Base-by-base conservation (phyloP, 2,888 invertebrate genomes). In the Ommatoiulus sabulosus region DNA sequence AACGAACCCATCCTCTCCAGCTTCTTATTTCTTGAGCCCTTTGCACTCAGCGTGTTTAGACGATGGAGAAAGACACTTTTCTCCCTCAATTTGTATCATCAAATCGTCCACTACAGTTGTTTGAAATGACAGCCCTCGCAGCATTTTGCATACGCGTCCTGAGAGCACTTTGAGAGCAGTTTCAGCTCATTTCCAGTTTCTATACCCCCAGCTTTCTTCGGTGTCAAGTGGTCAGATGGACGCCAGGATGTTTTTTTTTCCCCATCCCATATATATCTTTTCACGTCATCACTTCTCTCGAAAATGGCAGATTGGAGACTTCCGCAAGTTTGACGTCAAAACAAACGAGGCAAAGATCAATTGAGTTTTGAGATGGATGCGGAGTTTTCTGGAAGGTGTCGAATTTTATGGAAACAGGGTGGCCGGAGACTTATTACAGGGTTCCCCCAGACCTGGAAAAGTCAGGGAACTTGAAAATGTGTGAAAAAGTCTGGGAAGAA, bases 61-160 rank as follows among this genome's bases (percentile, higher is more conserved):
- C n/a, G 63, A 10, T 15, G 10, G 10, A 15, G 10, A 63, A 20
- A 63, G 8, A 72, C n/a, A 72, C 72, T 8, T 72, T 72, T n/a
- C 24, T 72, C 72, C 72, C 72, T 72, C 72, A 72, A 72, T 72
- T 72, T 20, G 72, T 72, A 72, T 3, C 72, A 72, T 72, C 72
- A 20, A 72, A 72, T 72, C 72, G 72, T 72, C 72, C 72, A 72
- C 72, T 72, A 72, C 72, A 72, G 72, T 72, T 20, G 24, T n/a
- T 72, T 24, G 72, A 72, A 72, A 24, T 24, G 8, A 20, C 20
- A 72, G 20, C 6, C n/a, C 63, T 1, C n/a, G 10, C 3, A 17
- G 24, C 10, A 4, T 24, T 72, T 72, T 72, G 72, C 24, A 72
- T 20, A n/a, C 1, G 24, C 72, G 10, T 24, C 24, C 3, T 24